Percentiles rank a stretch among this genome's conserved stretches.
Conservation (phyloP, 2,113 vertebrate genomes). For the Morone saxatilis region DNA sequence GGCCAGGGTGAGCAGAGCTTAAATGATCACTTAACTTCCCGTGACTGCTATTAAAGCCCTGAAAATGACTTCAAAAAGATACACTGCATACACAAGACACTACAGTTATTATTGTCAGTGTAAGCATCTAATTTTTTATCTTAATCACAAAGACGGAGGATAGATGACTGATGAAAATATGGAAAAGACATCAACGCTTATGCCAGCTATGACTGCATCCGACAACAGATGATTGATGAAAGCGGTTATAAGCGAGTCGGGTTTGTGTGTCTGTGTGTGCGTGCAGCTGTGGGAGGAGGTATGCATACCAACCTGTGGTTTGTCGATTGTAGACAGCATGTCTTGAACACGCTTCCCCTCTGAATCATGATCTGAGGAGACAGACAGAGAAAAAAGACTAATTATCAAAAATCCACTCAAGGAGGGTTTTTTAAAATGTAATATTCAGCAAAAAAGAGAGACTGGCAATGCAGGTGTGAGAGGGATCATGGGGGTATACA, state of each 20-base stretch:
- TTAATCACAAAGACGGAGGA: conserved; percentile 20
- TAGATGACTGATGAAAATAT: conserved; percentile 20
- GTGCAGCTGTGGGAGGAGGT: conserved; percentile 4
- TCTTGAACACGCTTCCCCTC: conserved; percentile 96
- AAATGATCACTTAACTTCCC: not conserved
- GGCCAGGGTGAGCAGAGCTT: conserved; percentile 46
- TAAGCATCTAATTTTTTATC: conserved; percentile 24
- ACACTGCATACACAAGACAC: not conserved
- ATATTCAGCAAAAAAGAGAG: conserved; percentile 6
- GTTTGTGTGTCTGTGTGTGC: conserved; percentile 1
- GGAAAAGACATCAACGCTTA: conserved; percentile 36
- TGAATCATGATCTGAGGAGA: conserved; percentile 91
- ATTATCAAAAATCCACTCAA: conserved; percentile 36
- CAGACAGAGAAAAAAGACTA: conserved; percentile 26
- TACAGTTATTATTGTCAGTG: not conserved
- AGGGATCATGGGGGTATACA: not conserved
- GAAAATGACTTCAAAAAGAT: not conserved
- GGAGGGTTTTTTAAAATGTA: not conserved
- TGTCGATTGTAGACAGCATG: conserved; percentile 96
- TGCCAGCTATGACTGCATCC: conserved; percentile 37
- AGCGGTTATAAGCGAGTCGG: conserved; percentile 4
- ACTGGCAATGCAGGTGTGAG: not conserved
- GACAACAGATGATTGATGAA: conserved; percentile 50
- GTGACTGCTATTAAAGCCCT: not conserved
- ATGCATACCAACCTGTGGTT: conserved; percentile 92